Conservation (phyloP, 2,888 invertebrate genomes). For the Leptinotarsa rubiginosa region DNA sequence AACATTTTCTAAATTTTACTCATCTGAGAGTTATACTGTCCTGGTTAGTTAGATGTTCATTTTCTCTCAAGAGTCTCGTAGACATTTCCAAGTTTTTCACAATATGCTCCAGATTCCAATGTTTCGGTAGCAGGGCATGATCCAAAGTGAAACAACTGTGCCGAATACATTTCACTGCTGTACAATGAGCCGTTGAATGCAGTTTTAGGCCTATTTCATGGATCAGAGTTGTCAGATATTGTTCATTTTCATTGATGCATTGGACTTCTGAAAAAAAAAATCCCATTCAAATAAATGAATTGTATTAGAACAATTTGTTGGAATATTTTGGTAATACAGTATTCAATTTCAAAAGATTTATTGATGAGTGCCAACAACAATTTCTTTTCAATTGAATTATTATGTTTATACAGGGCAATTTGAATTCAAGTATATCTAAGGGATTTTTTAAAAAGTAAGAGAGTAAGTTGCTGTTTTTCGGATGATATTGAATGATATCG, state of each 20-base stretch:
- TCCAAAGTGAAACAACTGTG: conserved; percentile 85
- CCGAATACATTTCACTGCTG: conserved; percentile 82
- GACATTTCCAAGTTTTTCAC: conserved; percentile 74
- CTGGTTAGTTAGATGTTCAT: conserved; percentile 67
- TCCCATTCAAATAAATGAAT: no score
- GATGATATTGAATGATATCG: no score
- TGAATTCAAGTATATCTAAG: no score
- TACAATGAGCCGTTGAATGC: conserved; percentile 84
- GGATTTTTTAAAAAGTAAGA: no score
- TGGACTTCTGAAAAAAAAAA: conserved; percentile 78
- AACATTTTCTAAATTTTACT: background rate
- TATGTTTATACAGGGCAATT: no score
- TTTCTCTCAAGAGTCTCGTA: conserved; percentile 68
- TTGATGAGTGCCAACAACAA: no score
- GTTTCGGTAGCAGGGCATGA: conserved; percentile 82
- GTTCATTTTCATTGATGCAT: conserved; percentile 85
- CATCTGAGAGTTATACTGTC: conserved; percentile 51
- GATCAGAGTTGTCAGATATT: conserved; percentile 81
- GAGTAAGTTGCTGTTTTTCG: no score
- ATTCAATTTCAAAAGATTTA: no score
- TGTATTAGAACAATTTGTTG: no score
- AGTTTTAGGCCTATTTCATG: conserved; percentile 86
- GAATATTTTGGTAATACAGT: no score
- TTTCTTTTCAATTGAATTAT: no score
- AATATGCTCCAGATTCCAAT: conserved; percentile 82